Evolutionary conservation across 2,888 invertebrate genomes (phyloP).

Genomic region (Eupithecia dodoneata): DNA sequence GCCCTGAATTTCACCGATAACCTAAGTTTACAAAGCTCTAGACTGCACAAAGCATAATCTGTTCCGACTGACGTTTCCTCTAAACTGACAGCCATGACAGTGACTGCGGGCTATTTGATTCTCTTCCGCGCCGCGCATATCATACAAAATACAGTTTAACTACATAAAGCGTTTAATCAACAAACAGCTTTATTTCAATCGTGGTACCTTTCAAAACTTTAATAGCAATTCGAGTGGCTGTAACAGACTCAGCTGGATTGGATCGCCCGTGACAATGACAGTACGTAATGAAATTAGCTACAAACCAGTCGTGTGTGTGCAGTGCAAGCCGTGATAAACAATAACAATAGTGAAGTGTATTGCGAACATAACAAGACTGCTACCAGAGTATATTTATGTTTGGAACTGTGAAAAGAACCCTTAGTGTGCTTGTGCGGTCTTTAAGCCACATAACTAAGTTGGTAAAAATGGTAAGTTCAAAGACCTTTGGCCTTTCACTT

Average conservation of each 20-base stretch:
- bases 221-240: not conserved
- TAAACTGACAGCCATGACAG: too few relatives aligned
- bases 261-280: not conserved
- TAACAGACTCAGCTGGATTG: not conserved
- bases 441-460: not conserved
- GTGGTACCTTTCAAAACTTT: not conserved
- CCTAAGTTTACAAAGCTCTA: not conserved
- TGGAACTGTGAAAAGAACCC: not conserved
- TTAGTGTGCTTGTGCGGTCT: not conserved
- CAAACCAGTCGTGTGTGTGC: not conserved
- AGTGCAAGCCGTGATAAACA: not conserved
- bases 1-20: not conserved
- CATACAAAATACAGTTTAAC: not conserved
- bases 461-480: not conserved
- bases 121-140: not conserved
- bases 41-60: too few relatives aligned
- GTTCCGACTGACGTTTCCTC: too few relatives aligned
- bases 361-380: not conserved
- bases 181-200: not conserved
- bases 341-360: constrained; percentile 4
- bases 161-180: not conserved
- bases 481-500: not conserved
- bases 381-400: not conserved
- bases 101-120: not conserved
- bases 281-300: not conserved